Evolutionary conservation across 2,113 vertebrate species (phyloP), one percentile per base, ranked within the genome.

Genomic region (Egretta garzetta): DNA sequence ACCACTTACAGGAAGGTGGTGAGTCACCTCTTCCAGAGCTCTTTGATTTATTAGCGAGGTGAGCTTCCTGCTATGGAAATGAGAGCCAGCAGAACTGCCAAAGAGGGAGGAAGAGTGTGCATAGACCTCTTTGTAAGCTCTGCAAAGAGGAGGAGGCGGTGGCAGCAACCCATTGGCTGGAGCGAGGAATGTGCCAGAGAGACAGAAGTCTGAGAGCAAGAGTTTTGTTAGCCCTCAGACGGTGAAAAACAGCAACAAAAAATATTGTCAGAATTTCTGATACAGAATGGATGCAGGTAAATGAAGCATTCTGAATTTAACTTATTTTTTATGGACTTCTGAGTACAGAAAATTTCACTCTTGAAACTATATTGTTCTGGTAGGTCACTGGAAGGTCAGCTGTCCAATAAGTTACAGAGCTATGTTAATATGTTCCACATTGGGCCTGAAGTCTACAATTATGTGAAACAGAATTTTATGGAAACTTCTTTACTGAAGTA

Each of bases 401-500:
- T 94, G 49, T 87, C 70, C 94, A 76, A 18, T 73, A 89, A 91
- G 62, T 76, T 55, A 32, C 68, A 87, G 71, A 80, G 21, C 64
- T 84, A 21, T 64, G 80, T 82, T 97, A 93, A 93, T 96, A 94
- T 94, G 73, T 96, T 97, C 91, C 89, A 95, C 8, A 19, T 88
- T 87, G 80, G 73, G 41, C 27, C 79, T 87, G 39, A 94, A 45
- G 37, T 28, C 53, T 87, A 10, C 45, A 49, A 81, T 58, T 68
- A 85, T 32, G 49, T 85, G 84, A 75, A 84, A 76, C 6, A 53
- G n/a, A 30, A 79, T 60, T 73, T 49, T 58, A 64, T 76, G 26
- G 64, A 45, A 93, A 85, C 13, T 35, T 83, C 47, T 59, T 60
- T 37, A 14, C 6, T 62, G 14, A 93, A 84, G 30, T 43, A 82